These are phyloP conservation scores for Amiota mariae DNA, from an alignment of 2,888 invertebrate genomes.

Conservation along the genomic window DNA sequence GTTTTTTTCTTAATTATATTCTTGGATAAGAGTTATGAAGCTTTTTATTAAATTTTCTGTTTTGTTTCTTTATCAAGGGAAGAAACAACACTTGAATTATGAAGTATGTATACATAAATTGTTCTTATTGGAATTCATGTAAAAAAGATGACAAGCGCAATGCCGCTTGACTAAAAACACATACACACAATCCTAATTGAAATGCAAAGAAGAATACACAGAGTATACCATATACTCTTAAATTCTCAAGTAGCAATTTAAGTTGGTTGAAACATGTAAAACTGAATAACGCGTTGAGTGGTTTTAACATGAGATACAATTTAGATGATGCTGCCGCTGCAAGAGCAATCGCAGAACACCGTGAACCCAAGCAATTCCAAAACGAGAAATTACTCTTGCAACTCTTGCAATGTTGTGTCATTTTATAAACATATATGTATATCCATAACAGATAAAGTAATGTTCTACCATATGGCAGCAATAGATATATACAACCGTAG, in stretches of 20 bases:
- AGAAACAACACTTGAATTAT: too few relatives aligned
- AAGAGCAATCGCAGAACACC: neutral
- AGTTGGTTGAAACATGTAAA: neutral
- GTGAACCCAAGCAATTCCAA: too few relatives aligned
- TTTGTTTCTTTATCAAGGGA: neutral
- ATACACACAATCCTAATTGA: neutral
- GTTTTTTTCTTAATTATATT: too few relatives aligned
- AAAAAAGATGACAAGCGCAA: neutral
- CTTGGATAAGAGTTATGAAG: too few relatives aligned
- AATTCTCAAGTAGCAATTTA: too few relatives aligned
- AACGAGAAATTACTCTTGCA: too few relatives aligned
- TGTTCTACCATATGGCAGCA: neutral
- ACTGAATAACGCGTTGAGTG: constrained; percentile 5
- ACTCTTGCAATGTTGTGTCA: too few relatives aligned
- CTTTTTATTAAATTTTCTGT: neutral
- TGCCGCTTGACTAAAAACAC: too few relatives aligned
- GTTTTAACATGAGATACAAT: constrained; percentile 18
- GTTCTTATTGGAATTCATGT: neutral
- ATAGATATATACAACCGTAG: neutral
- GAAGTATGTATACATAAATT: neutral
- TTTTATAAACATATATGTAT: too few relatives aligned
- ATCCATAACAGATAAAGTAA: neutral
- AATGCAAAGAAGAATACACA: neutral
- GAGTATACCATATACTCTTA: neutral
- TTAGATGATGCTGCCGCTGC: constrained; percentile 8